Evolutionary conservation across 2,113 vertebrate genomes (phyloP).

Genomic region (Oncorhynchus mykiss): DNA sequence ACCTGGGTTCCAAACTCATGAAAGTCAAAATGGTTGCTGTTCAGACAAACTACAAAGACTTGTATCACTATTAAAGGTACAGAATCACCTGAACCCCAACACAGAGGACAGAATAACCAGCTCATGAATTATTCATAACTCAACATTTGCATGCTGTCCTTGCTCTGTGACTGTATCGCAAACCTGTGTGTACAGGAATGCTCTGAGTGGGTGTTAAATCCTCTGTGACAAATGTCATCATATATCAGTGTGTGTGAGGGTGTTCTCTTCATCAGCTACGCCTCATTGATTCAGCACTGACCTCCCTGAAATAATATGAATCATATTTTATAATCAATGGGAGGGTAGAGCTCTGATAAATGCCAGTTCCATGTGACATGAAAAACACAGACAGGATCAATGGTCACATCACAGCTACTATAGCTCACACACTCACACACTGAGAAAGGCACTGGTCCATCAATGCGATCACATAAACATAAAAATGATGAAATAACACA

Average conservation of each 20-base stretch:
- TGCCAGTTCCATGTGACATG: constrained; percentile 12
- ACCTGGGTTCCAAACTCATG: background rate
- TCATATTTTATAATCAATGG: constrained; percentile 33
- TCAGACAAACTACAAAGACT: background rate
- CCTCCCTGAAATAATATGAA: constrained; percentile 22
- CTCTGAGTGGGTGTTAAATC: background rate
- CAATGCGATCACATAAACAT: background rate
- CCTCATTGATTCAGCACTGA: constrained; percentile 28
- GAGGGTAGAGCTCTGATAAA: constrained; percentile 20
- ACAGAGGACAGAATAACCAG: too few species aligned
- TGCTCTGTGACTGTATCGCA: too few species aligned
- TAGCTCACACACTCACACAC: background rate
- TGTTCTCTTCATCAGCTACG: background rate
- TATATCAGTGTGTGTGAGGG: background rate
- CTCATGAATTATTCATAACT: too few species aligned
- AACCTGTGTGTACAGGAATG: background rate
- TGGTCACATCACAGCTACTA: constrained; percentile 10
- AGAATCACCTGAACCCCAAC: too few species aligned
- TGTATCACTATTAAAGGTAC: too few species aligned
- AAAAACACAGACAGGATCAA: constrained; percentile 18
- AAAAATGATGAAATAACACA: too few species aligned
- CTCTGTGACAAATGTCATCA: background rate
- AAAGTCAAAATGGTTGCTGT: background rate
- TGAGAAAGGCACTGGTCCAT: constrained; percentile 18
- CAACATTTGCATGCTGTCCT: too few species aligned